phyloP scores from a whole-genome alignment of 2,113 vertebrate species.

The Lethenteron camtschaticum region DNA sequence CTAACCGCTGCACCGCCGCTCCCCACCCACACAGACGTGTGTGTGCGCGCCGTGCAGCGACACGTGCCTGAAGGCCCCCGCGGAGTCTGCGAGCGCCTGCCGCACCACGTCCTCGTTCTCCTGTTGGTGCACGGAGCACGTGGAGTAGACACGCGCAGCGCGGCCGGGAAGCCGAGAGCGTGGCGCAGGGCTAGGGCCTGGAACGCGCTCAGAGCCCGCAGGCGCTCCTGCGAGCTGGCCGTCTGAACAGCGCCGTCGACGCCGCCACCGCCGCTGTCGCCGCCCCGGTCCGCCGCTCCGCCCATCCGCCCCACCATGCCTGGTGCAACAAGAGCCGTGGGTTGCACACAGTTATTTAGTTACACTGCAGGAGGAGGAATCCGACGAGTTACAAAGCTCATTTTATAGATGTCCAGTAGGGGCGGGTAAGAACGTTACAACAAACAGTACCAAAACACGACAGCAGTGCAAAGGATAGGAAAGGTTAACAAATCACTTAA shows the following conservation, averaged over 20 bases:
- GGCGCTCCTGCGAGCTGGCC: slow-evolving; percentile 15
- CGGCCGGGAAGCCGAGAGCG: slow-evolving; percentile 39
- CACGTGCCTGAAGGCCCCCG: slow-evolving; percentile 33
- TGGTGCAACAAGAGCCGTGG: slow-evolving; percentile 13
- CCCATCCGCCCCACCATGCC: slow-evolving; percentile 42
- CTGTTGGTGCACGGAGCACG: slow-evolving; percentile 56
- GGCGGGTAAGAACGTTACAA: no score
- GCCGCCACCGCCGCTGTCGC: no score
- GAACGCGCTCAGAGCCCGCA: slow-evolving; percentile 45
- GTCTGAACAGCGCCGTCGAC: not conserved
- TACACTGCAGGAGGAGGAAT: no score
- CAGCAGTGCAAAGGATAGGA: no score
- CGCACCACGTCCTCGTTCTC: slow-evolving; percentile 69
- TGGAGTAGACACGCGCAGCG: slow-evolving; percentile 65
- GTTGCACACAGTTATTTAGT: no score
- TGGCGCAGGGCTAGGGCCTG: slow-evolving; percentile 47
- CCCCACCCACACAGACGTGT: not conserved
- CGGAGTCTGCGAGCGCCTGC: slow-evolving; percentile 27
- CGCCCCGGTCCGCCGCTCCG: slow-evolving; percentile 9
- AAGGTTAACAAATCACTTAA: no score
- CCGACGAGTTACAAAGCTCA: no score
- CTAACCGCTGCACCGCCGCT: not conserved
- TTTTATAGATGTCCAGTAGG: no score
- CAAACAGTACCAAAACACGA: no score
- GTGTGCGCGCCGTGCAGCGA: not conserved